Conservation (phyloP, 2,113 vertebrate species). For the Campylorhamphus procurvoides region DNA sequence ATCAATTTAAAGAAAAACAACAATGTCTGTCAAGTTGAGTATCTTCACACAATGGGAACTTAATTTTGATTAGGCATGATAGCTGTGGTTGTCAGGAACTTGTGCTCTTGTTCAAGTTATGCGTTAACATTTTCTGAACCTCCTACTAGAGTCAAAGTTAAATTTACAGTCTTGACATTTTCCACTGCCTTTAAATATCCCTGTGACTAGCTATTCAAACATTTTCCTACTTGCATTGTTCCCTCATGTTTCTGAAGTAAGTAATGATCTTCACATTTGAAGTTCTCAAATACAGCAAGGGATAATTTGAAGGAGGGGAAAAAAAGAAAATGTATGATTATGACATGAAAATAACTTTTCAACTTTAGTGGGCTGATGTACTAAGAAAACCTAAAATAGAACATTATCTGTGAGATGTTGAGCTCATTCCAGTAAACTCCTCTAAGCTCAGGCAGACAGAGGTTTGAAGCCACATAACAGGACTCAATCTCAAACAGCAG, state of each 20-base stretch:
- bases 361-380: not conserved
- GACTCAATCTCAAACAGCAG: not conserved
- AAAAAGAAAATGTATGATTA: not conserved
- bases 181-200: slow-evolving; percentile 53
- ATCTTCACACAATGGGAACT: not conserved
- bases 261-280: slow-evolving; percentile 39
- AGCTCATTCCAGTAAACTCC: not conserved
- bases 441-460: not conserved
- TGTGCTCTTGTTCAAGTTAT: not conserved
- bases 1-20: slow-evolving; percentile 29
- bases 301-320: not conserved
- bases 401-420: not conserved
- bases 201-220: slow-evolving; percentile 43
- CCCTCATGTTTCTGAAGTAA: slow-evolving; percentile 24
- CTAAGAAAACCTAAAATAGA: not conserved
- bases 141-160: slow-evolving; percentile 45
- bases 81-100: not conserved
- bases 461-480: not conserved
- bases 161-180: slow-evolving; percentile 70
- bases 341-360: not conserved
- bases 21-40: not conserved
- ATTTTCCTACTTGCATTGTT: slow-evolving; percentile 19
- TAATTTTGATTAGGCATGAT: slow-evolving; percentile 17
- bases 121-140: slow-evolving; percentile 34
- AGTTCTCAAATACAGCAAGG: slow-evolving; percentile 4